Evolutionary conservation across 2,888 invertebrate genomes (phyloP), one percentile per base, ranked within the genome.

Genomic region (Coleophora deauratella): DNA sequence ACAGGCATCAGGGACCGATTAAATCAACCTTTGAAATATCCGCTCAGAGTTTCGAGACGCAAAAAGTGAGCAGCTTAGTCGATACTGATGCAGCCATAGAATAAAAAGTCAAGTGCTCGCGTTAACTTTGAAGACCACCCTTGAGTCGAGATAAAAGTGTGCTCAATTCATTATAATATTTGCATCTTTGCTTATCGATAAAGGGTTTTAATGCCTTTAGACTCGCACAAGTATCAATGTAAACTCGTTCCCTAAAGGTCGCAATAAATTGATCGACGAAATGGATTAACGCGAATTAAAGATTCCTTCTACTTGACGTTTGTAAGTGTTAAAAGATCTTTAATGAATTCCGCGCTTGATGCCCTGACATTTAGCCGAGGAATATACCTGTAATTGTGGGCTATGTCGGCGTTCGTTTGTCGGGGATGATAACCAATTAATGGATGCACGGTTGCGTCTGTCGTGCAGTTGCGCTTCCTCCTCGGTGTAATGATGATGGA

Each of bases 271-370:
- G 57, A 57, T 54, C 45, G 47, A 52, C 51, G 49, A 53, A 57
- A 60, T 51, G 51, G 55, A 59, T 60, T 59, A 56, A 62, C 59
- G 50, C 53, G 45, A 65, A 64, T 58, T 62, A 55, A 62, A 62
- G 56, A 64, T 65, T 57, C 55, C 55, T 58, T 57, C 57, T 53
- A 45, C 54, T 39, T 44, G 47, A 42, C 45, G 42, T 42, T 30
- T 33, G 35, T 35, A 34, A 21, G 40, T 41, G 40, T 45, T 21
- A 27, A 39, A 34, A 15, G 2, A 37, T 35, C 28, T 33, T 34
- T 35, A 28, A 15, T 31, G 31, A 31, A 35, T 27, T 37, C 27
- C 49, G 52, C 51, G 51, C 51, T 55, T 55, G 50, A 42, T 57
- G 50, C 49, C 57, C 61, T 57, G 51, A 50, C 57, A 61, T 61